Evolutionary conservation across 2,888 invertebrate species (phyloP).

Genomic region (Trichopoda pennipes): DNA sequence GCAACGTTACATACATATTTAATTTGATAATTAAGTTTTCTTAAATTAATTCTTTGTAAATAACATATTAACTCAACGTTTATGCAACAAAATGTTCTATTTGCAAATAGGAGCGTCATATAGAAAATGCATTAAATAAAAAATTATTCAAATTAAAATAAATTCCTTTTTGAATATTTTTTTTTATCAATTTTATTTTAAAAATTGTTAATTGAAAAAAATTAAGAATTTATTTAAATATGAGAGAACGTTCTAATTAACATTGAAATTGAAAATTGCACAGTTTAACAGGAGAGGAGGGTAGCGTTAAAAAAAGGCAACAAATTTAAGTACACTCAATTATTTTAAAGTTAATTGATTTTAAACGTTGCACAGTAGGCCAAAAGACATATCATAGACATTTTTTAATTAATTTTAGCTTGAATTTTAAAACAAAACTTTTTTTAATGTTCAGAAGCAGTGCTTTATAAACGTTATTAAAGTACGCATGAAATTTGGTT

Average conservation of each 20-base stretch:
- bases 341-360: constrained; percentile 32
- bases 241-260: background rate
- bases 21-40: too few relatives aligned
- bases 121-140: background rate
- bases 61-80: too few relatives aligned
- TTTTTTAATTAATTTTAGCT: too few relatives aligned
- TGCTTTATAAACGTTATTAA: too few relatives aligned
- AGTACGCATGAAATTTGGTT: too few relatives aligned
- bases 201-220: background rate
- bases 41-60: too few relatives aligned
- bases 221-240: constrained; percentile 34
- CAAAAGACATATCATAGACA: too few relatives aligned
- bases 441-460: too few relatives aligned
- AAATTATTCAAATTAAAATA: constrained; percentile 31
- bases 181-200: constrained; percentile 12
- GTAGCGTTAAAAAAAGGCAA: background rate
- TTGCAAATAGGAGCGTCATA: too few relatives aligned
- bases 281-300: background rate
- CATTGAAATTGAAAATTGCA: constrained; percentile 5
- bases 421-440: too few relatives aligned
- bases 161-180: constrained; percentile 19
- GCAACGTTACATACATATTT: too few relatives aligned
- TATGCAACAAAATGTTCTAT: too few relatives aligned
- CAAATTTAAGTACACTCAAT: constrained; percentile 5
- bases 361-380: background rate